Percentiles rank a stretch among this genome's conserved stretches.
phyloP scores from a whole-genome alignment of 2,113 vertebrate species.

The Callionymus lyra region DNA sequence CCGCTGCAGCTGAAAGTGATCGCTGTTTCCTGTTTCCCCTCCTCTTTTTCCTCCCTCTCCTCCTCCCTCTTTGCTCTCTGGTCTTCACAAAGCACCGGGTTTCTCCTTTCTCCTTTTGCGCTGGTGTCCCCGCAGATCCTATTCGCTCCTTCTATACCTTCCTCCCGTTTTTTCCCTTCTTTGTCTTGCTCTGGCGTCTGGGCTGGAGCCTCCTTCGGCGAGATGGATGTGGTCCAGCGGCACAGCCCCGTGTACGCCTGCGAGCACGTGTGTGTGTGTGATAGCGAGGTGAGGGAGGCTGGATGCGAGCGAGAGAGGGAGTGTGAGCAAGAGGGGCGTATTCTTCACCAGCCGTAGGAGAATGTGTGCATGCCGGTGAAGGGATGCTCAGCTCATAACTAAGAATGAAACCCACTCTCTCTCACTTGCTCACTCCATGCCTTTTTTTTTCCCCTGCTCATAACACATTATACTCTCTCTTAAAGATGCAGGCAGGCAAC shows the following conservation, averaged over 20 bases:
- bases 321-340: slow-evolving; percentile 25
- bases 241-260: slow-evolving; percentile 46
- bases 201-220: slow-evolving; percentile 41
- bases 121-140: slow-evolving; percentile 42
- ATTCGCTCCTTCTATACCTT: slow-evolving; percentile 55
- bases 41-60: slow-evolving; percentile 46
- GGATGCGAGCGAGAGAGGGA: slow-evolving; percentile 11
- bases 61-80: slow-evolving; percentile 47
- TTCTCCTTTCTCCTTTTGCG: slow-evolving; percentile 49
- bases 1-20: slow-evolving; percentile 64
- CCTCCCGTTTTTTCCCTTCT: slow-evolving; percentile 42
- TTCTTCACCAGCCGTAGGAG: slow-evolving; percentile 35
- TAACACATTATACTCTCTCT: slow-evolving; percentile 51
- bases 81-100: slow-evolving; percentile 43
- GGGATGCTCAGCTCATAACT: slow-evolving; percentile 45
- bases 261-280: slow-evolving; percentile 35
- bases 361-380: slow-evolving; percentile 47
- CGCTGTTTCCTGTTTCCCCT: slow-evolving; percentile 65
- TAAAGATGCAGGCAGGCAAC: slow-evolving; percentile 66
- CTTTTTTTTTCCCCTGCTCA: slow-evolving; percentile 32
- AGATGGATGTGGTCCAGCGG: slow-evolving; percentile 63
- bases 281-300: slow-evolving; percentile 1
- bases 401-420: slow-evolving; percentile 48
- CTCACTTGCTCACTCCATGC: slow-evolving; percentile 40
- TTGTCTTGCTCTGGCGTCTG: slow-evolving; percentile 41